Conservation (phyloP, 1,140 invertebrate species). For the Holotrichia oblita region DNA sequence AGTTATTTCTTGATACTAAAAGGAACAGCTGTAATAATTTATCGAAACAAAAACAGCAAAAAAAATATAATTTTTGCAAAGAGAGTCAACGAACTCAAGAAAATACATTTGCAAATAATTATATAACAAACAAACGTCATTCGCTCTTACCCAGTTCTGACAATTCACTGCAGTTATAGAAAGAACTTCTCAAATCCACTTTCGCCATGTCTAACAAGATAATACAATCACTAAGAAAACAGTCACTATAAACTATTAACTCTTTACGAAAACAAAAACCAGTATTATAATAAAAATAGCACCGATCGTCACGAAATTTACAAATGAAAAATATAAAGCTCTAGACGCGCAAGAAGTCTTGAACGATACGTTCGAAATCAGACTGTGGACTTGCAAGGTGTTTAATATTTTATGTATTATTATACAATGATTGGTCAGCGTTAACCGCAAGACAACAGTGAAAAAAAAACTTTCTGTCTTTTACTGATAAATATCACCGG, state of each 20-base stretch:
- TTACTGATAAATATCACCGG: background rate
- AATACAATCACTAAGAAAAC: background rate
- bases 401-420: too few species aligned
- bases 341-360: too few species aligned
- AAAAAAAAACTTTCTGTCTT: background rate
- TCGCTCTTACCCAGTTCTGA: constrained; percentile 9
- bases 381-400: too few species aligned
- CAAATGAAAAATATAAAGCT: too few species aligned
- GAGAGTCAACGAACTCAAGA: background rate
- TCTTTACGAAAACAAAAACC: background rate
- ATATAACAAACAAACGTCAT: background rate
- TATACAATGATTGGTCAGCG: background rate
- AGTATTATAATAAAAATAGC: background rate
- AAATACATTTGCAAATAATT: background rate
- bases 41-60: too few species aligned
- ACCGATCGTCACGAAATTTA: background rate
- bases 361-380: too few species aligned
- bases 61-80: background rate
- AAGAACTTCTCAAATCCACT: constrained; percentile 27
- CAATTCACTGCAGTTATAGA: constrained; percentile 28
- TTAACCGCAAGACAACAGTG: background rate
- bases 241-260: background rate
- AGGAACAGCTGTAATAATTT: too few species aligned
- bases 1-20: too few species aligned
- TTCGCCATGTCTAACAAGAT: background rate